Evolutionary conservation across 2,797 vertebrate species (phyloP).

Genomic region (Numenius phaeopus): DNA sequence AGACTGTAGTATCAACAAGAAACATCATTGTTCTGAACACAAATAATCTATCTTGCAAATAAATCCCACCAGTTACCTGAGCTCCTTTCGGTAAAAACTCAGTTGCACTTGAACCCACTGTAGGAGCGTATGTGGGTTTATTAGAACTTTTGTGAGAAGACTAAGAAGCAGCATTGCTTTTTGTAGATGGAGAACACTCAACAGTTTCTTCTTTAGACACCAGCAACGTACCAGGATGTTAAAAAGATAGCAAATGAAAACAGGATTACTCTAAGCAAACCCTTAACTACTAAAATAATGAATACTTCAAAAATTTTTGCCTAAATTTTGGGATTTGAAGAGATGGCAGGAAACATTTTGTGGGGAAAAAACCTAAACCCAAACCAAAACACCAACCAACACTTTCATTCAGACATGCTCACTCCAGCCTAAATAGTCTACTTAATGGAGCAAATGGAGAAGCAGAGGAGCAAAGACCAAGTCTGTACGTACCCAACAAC

Average conservation of each 20-base stretch:
- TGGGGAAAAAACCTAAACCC: background rate
- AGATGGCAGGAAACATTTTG: background rate
- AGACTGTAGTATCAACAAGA: background rate
- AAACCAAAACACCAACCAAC: background rate
- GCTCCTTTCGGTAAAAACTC: background rate
- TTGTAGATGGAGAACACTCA: background rate
- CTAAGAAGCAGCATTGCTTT: background rate
- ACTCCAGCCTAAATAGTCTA: background rate
- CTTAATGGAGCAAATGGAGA: background rate
- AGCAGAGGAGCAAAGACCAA: background rate
- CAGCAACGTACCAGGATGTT: background rate
- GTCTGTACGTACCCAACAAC: constrained; percentile 85
- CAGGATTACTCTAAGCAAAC: background rate
- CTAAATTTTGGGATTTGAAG: background rate
- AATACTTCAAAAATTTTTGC: background rate
- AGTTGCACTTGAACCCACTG: background rate
- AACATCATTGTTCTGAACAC: background rate
- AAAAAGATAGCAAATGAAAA: background rate
- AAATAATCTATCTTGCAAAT: background rate
- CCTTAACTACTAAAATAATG: background rate
- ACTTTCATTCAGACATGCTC: background rate
- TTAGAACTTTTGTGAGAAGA: background rate
- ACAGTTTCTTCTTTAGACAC: background rate
- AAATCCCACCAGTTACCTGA: background rate
- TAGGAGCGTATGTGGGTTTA: background rate